A percentile compares a stretch with the other conserved stretches of the same genome.
Evolutionary conservation across 1,140 invertebrate species (phyloP).

Genomic region (Pseudomyrmex sp.): DNA sequence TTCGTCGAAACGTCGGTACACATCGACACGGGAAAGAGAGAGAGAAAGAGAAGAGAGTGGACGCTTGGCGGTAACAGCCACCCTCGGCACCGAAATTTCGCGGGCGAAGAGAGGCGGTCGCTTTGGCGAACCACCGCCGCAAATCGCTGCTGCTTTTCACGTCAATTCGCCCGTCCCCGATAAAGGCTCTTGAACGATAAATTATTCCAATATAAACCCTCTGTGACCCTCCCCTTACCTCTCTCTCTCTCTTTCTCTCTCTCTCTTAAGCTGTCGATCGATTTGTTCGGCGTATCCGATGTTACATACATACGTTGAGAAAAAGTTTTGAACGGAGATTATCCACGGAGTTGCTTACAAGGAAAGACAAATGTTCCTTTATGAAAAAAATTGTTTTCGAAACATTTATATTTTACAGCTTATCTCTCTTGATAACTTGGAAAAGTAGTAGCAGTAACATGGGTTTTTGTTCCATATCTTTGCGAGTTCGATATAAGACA

Average conservation of each 20-base stretch:
- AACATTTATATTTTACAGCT: background rate
- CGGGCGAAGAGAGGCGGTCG: conserved; percentile 55
- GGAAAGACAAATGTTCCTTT: background rate
- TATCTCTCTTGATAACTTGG: too few relatives aligned
- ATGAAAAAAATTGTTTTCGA: background rate
- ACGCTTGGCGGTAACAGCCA: conserved; percentile 8
- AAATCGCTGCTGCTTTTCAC: conserved; percentile 73
- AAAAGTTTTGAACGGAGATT: conserved; percentile 8
- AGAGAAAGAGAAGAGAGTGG: background rate
- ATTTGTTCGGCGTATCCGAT: conserved; percentile 1
- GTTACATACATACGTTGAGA: conserved; percentile 7
- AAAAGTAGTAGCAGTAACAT: background rate
- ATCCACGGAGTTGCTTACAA: background rate
- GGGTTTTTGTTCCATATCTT: background rate
- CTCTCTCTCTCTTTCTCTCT: background rate
- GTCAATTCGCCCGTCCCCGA: conserved; percentile 66
- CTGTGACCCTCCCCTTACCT: background rate
- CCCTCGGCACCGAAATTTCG: conserved; percentile 64
- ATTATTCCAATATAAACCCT: conserved; percentile 69
- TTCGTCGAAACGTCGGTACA: conserved; percentile 62
- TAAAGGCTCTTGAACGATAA: conserved; percentile 69
- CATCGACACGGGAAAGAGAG: background rate
- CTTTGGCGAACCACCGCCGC: conserved; percentile 65
- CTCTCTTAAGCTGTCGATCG: background rate
- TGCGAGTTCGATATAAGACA: conserved; percentile 1